Evolutionary conservation across 2,888 invertebrate genomes (phyloP), one percentile per base, ranked within the genome.

Genomic region (Plagodis pulveraria): DNA sequence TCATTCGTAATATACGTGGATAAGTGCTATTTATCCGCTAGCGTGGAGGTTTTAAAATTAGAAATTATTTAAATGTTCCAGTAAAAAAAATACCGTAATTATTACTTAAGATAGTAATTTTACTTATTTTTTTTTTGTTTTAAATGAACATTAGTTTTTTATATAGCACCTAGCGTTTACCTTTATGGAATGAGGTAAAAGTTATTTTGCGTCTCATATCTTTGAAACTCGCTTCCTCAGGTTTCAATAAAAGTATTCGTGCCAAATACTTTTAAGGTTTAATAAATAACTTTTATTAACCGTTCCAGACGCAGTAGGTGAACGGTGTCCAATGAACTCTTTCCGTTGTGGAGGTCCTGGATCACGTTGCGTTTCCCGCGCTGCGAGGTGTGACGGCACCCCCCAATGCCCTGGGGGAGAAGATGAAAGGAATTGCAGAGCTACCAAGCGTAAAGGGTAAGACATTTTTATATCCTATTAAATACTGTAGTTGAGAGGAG

Each of bases 371-470:
- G 94, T 98, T 56, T 97, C 97, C 0, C 93, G 96, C 40, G 96
- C 97, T 0, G 94, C 95, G 5, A 91, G 97, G 6, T 98, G 98
- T 83, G 97, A 98, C 83, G 97, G 97, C 2, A 94, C 94, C 47
- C 93, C 91, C 49, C 96, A 96, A 79, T 97, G 96, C 78, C 95
- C 96, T 0, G 94, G 94, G n/a, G 96, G 96, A 35, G 96, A 96
- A 78, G 96, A 96, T 76, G 96, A 96, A 81, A 87, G 94, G 57
- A 95, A 95, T 74, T 96, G 96, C 78, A 86, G 91, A 71, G 93
- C 93, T 43, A 93, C 91, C 47, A 93, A 89, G 72, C 91, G 93
- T 69, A 93, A 93, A 78, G 89, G 94, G 94, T 93, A 69, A 76
- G 44, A 10, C n/a, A 41, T 41, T 8, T 41, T 41, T 41, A 41